Conservation (phyloP, 2,797 vertebrate genomes). For the Smutsia temminckii region DNA sequence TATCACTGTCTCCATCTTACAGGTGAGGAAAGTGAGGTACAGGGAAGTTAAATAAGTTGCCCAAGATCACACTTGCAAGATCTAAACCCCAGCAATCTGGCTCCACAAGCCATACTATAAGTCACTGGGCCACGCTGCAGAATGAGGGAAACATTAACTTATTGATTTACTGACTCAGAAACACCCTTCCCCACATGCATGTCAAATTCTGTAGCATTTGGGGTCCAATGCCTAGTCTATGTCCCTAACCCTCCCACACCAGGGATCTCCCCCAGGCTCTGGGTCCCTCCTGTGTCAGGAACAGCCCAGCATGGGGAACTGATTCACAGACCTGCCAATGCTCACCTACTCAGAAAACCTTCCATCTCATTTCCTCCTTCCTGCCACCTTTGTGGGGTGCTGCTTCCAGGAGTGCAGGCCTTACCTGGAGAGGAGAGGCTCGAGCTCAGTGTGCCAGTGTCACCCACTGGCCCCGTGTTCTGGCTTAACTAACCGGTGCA, state of each 20-base stretch:
- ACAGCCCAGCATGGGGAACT: not conserved
- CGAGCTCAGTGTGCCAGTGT: not conserved
- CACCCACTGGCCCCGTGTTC: not conserved
- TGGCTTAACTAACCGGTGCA: not conserved
- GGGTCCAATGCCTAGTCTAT: not conserved
- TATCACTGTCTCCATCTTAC: not conserved
- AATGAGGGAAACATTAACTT: not conserved
- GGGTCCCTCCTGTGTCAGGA: not conserved
- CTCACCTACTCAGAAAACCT: not conserved
- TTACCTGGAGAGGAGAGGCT: not conserved
- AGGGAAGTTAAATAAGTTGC: not conserved
- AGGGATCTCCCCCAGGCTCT: not conserved
- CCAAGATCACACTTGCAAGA: not conserved
- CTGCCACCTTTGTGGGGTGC: not conserved
- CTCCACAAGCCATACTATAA: not conserved
- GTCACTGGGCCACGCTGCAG: not conserved
- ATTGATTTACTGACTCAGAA: not conserved
- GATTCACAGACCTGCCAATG: not conserved
- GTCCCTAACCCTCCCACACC: not conserved
- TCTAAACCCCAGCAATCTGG: not conserved
- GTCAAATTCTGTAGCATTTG: not conserved
- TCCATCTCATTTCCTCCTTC: not conserved
- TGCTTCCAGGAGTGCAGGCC: not conserved
- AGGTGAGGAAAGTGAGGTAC: not conserved
- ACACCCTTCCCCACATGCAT: not conserved